phyloP scores from a whole-genome alignment of 1,140 invertebrate genomes.

The Delia radicum region DNA sequence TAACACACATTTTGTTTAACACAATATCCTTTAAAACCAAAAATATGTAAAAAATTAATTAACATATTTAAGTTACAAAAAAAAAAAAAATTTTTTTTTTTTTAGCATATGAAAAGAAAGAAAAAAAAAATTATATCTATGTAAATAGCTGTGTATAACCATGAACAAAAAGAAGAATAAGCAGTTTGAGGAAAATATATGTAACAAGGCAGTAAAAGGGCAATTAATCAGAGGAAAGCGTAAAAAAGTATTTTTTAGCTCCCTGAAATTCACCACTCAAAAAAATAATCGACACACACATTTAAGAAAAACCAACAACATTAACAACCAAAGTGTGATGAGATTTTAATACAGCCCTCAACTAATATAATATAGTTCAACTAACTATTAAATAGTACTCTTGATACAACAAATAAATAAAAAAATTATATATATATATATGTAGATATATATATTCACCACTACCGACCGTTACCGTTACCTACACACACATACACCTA shows the following conservation, averaged over 20 bases:
- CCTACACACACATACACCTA: background rate
- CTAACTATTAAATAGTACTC: background rate
- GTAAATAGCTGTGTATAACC: constrained; percentile 17
- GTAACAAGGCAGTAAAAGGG: constrained; percentile 14
- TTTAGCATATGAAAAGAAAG: background rate
- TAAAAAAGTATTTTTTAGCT: constrained; percentile 8
- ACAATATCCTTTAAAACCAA: background rate
- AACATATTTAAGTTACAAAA: background rate
- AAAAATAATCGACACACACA: background rate
- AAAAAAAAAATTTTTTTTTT: too few relatives aligned
- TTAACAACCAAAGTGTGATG: background rate
- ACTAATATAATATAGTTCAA: background rate
- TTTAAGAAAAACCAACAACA: background rate
- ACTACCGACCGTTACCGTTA: constrained; percentile 3
- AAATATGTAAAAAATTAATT: background rate
- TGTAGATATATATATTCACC: constrained; percentile 7
- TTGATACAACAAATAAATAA: too few relatives aligned
- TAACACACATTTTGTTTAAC: background rate
- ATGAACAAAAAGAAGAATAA: constrained; percentile 19
- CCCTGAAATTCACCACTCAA: background rate
- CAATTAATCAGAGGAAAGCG: constrained; percentile 20
- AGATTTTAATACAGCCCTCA: background rate
- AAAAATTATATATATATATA: background rate
- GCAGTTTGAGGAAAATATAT: constrained; percentile 15
- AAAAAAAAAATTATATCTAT: background rate